phyloP scores from a whole-genome alignment of 1,140 invertebrate species.

The Drosophila nebulosa region DNA sequence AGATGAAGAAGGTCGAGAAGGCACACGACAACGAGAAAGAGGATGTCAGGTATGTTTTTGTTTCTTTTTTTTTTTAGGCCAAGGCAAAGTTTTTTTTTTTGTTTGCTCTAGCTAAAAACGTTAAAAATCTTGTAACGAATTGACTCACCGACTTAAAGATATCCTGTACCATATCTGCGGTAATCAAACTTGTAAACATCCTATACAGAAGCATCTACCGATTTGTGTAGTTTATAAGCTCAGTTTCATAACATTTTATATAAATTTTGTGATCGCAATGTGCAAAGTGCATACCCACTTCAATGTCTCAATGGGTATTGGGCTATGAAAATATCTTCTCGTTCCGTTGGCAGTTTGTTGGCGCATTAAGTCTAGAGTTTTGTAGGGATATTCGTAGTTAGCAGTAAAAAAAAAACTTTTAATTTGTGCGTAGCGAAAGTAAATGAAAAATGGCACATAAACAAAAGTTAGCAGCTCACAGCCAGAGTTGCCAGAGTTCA shows the following conservation, averaged over 20 bases:
- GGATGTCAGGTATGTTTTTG: neutral
- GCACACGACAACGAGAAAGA: neutral
- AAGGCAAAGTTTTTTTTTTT: neutral
- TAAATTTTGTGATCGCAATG: too few relatives aligned
- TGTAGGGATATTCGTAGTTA: slow-evolving; percentile 38
- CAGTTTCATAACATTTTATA: too few relatives aligned
- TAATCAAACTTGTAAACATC: too few relatives aligned
- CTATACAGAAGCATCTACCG: too few relatives aligned
- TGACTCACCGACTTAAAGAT: neutral
- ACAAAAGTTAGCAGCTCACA: slow-evolving; percentile 39
- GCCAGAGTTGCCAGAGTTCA: slow-evolving; percentile 4
- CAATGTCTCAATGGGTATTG: neutral
- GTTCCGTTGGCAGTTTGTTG: neutral
- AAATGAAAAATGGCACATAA: slow-evolving; percentile 56
- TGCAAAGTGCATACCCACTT: too few relatives aligned
- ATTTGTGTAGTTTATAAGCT: too few relatives aligned
- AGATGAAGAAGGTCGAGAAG: neutral
- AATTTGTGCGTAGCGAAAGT: slow-evolving; percentile 55
- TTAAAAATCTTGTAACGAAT: neutral
- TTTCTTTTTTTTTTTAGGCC: neutral
- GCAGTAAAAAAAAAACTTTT: slow-evolving; percentile 33
- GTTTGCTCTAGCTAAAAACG: neutral
- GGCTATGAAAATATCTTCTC: neutral
- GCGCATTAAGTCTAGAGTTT: slow-evolving; percentile 39
- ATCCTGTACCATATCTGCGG: neutral